Percentiles rank a stretch among this genome's conserved stretches.
phyloP scores from a whole-genome alignment of 2,113 vertebrate species.

The Azemiops feae region DNA sequence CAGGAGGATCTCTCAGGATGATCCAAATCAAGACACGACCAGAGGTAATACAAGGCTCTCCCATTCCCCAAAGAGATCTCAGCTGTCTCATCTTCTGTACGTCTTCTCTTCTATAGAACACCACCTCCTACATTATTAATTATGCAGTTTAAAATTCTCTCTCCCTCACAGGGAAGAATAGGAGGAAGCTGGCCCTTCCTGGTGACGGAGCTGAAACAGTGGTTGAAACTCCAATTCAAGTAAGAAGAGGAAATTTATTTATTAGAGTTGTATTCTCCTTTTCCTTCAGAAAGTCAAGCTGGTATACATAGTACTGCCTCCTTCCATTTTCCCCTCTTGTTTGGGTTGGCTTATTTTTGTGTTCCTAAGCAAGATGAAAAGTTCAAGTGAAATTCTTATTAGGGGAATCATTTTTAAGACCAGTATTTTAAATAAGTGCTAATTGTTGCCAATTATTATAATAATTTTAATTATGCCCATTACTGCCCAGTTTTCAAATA shows the following conservation, averaged over 20 bases:
- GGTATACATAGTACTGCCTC: too few relatives aligned
- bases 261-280: neutral
- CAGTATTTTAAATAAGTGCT: too few relatives aligned
- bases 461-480: too few relatives aligned
- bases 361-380: too few relatives aligned
- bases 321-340: too few relatives aligned
- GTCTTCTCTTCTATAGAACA: neutral
- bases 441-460: too few relatives aligned
- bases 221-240: neutral
- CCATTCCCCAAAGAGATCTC: neutral
- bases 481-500: too few relatives aligned
- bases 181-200: neutral
- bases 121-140: neutral
- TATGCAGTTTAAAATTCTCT: neutral
- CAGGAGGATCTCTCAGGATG: neutral
- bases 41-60: neutral
- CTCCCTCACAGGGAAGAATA: neutral
- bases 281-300: too few relatives aligned
- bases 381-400: too few relatives aligned
- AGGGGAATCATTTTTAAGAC: neutral
- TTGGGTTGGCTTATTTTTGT: too few relatives aligned
- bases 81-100: neutral
- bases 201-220: neutral
- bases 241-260: neutral
- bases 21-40: neutral